A percentile compares a stretch with the other conserved stretches of the same genome.
These are phyloP conservation scores for Macquaria ambigua DNA, from an alignment of 2,113 vertebrate genomes.

Conservation along the genomic window DNA sequence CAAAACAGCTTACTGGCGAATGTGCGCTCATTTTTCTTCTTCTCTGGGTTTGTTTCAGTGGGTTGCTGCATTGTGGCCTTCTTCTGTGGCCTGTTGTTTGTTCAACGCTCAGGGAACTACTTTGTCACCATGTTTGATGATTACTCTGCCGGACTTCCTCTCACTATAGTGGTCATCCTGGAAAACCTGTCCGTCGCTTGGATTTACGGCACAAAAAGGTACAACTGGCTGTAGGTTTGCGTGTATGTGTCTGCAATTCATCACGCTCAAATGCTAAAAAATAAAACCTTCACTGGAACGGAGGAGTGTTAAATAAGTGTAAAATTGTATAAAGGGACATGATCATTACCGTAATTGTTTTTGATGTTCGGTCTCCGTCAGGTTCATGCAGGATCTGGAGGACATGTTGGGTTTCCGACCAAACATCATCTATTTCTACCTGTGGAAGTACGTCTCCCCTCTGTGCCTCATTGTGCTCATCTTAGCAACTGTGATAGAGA, in stretches of 20 bases:
- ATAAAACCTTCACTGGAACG: not conserved
- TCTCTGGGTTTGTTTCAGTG: slow-evolving; percentile 82
- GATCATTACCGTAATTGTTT: not conserved
- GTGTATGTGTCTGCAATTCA: not conserved
- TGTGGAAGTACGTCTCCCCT: slow-evolving; percentile 98
- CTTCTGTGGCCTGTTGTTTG: slow-evolving; percentile 94
- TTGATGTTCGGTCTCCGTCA: slow-evolving; percentile 65
- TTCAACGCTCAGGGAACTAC: slow-evolving; percentile 98
- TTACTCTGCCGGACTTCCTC: slow-evolving; percentile 96
- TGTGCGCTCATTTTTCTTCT: not conserved
- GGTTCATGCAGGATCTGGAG: slow-evolving; percentile 98
- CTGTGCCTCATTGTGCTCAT: slow-evolving; percentile 94
- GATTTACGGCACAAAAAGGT: slow-evolving; percentile 99
- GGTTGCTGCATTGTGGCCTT: slow-evolving; percentile 95
- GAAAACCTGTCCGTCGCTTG: slow-evolving; percentile 98
- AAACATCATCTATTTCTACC: slow-evolving; percentile 92
- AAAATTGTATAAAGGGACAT: not conserved
- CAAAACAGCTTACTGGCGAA: slow-evolving; percentile 23
- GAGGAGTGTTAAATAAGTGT: not conserved
- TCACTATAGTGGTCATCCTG: slow-evolving; percentile 96
- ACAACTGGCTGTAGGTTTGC: slow-evolving; percentile 45
- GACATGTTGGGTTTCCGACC: slow-evolving; percentile 98
- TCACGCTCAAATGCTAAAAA: not conserved
- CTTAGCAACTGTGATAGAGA: slow-evolving; percentile 92
- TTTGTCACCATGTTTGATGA: slow-evolving; percentile 99